These are phyloP conservation scores for Brassicogethes aeneus DNA, from an alignment of 2,888 invertebrate genomes.

Conservation along the genomic window DNA sequence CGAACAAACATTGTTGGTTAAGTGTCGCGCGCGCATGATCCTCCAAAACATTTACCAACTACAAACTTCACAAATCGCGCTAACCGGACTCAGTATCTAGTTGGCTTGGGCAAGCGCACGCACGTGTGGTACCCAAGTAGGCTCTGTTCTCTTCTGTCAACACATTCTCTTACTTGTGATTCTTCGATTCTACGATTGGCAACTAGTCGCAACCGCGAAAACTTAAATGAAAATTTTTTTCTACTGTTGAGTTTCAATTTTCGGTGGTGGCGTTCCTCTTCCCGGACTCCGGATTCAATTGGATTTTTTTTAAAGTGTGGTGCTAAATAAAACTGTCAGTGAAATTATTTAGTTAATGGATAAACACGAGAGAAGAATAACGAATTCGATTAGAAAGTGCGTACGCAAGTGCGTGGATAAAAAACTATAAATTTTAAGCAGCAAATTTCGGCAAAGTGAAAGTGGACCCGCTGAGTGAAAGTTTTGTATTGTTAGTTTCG, in stretches of 20 bases:
- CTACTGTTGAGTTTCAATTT: not conserved
- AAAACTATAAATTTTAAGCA: slow-evolving; percentile 13
- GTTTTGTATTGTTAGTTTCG: slow-evolving; percentile 18
- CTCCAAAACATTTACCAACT: slow-evolving; percentile 28
- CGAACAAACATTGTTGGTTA: slow-evolving; percentile 25
- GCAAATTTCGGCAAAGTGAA: slow-evolving; percentile 28
- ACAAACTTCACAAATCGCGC: slow-evolving; percentile 36
- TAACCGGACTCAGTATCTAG: slow-evolving; percentile 36
- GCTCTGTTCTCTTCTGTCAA: slow-evolving; percentile 17
- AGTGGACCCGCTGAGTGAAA: slow-evolving; percentile 32
- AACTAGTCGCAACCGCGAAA: slow-evolving; percentile 17
- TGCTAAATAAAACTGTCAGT: too few species aligned
- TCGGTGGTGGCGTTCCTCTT: not conserved
- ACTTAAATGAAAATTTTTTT: not conserved
- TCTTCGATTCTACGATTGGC: not conserved
- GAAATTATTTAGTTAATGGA: too few species aligned
- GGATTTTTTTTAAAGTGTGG: slow-evolving; percentile 3
- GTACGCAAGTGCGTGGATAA: slow-evolving; percentile 14
- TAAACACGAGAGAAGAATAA: not conserved
- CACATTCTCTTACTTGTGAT: not conserved
- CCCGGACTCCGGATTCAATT: not conserved
- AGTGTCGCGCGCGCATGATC: slow-evolving; percentile 34
- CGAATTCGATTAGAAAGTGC: slow-evolving; percentile 15
- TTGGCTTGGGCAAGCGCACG: slow-evolving; percentile 42
- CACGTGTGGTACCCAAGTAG: slow-evolving; percentile 39